phyloP scores from a whole-genome alignment of 1,140 invertebrate genomes.

The Zeugodacus cucurbitae region DNA sequence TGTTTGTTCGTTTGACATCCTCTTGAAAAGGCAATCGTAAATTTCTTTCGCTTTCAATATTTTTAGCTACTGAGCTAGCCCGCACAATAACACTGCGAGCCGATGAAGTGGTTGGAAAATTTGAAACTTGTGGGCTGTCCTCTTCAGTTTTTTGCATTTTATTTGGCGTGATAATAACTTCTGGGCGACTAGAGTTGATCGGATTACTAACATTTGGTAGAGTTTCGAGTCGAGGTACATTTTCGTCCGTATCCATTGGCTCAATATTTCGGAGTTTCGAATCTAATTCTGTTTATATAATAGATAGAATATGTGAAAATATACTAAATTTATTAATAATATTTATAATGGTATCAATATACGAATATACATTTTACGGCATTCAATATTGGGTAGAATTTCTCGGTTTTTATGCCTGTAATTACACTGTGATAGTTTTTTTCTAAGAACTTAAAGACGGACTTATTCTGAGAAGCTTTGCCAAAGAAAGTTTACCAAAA shows the following conservation, averaged over 20 bases:
- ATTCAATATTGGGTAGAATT: too few relatives aligned
- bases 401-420: too few relatives aligned
- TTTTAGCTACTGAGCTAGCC: slow-evolving; percentile 69
- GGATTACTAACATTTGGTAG: background rate
- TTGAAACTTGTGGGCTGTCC: slow-evolving; percentile 40
- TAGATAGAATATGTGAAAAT: background rate
- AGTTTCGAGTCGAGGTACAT: background rate
- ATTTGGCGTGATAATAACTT: slow-evolving; percentile 75
- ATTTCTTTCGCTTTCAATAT: slow-evolving; percentile 47
- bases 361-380: too few relatives aligned
- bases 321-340: background rate
- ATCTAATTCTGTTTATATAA: background rate
- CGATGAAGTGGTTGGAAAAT: background rate
- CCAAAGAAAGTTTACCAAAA: too few relatives aligned
- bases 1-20: slow-evolving; percentile 2
- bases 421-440: too few relatives aligned
- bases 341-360: background rate
- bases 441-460: too few relatives aligned
- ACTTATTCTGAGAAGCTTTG: too few relatives aligned
- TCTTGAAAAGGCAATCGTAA: background rate
- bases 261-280: background rate
- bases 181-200: slow-evolving; percentile 65
- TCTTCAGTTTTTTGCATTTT: slow-evolving; percentile 66
- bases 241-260: background rate
- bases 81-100: slow-evolving; percentile 83